Conservation (phyloP, 2,113 vertebrate genomes). For the Lagopus leucura region DNA sequence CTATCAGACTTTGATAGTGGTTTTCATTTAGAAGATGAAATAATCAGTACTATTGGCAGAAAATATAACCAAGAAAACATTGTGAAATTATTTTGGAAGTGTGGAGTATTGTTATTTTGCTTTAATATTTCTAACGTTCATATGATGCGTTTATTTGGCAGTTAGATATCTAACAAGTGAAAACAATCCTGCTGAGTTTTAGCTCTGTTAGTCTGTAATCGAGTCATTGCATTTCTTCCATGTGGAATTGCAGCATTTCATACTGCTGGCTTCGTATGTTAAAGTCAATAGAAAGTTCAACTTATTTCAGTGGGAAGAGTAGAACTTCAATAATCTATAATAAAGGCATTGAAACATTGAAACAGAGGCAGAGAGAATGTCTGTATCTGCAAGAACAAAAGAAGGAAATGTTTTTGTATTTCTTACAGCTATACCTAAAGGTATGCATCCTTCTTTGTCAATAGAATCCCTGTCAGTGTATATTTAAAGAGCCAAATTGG, state of each 20-base stretch:
- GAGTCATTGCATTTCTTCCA: not conserved
- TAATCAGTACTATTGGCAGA: not conserved
- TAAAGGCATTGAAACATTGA: not conserved
- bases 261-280: not conserved
- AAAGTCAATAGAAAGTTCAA: not conserved
- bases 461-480: not conserved
- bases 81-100: not conserved
- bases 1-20: not conserved
- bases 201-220: not conserved
- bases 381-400: not conserved
- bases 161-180: not conserved
- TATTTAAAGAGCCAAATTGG: not conserved
- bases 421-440: not conserved
- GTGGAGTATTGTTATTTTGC: not conserved
- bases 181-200: not conserved
- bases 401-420: not conserved
- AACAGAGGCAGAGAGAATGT: not conserved
- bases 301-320: not conserved
- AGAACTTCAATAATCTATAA: not conserved
- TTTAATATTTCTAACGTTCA: not conserved
- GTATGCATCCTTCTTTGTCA: not conserved
- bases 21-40: not conserved
- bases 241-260: not conserved
- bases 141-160: not conserved
- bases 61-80: not conserved